A percentile compares a stretch with the other conserved stretches of the same genome.
These are phyloP conservation scores for Pollenia labialis DNA, from an alignment of 2,888 invertebrate genomes.

Conservation along the genomic window DNA sequence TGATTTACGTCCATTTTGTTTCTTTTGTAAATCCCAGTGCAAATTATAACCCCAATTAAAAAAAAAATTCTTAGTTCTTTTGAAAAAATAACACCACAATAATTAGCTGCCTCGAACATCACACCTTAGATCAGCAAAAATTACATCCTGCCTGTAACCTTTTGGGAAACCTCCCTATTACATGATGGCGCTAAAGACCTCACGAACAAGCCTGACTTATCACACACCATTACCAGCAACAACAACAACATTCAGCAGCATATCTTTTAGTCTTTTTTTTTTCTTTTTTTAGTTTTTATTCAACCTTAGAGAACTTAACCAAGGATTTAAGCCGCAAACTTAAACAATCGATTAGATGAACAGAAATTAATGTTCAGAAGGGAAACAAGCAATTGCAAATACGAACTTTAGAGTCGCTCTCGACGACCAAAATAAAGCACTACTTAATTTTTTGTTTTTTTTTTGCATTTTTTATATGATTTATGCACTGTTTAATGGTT, in stretches of 20 bases:
- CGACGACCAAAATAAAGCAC: conserved; percentile 7
- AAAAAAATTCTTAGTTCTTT: conserved; percentile 16
- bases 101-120: conserved; percentile 50
- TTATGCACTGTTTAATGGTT: too few relatives aligned
- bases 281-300: background rate
- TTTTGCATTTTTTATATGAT: too few relatives aligned
- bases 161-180: conserved; percentile 19
- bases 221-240: conserved; percentile 11
- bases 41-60: background rate
- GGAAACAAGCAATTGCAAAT: conserved; percentile 53
- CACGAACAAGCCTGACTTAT: conserved; percentile 51
- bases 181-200: conserved; percentile 65
- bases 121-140: conserved; percentile 45
- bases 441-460: conserved; percentile 4
- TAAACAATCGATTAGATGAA: conserved; percentile 72
- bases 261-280: background rate
- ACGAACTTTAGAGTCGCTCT: background rate
- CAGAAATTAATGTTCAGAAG: conserved; percentile 63
- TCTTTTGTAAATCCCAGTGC: background rate
- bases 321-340: conserved; percentile 44
- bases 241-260: conserved; percentile 23
- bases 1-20: too few relatives aligned
- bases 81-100: background rate
- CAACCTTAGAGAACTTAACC: conserved; percentile 1
- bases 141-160: conserved; percentile 39